A percentile compares a stretch with the other conserved stretches of the same genome.
phyloP scores from a whole-genome alignment of 2,797 vertebrate genomes.

The Alcedo atthis region DNA sequence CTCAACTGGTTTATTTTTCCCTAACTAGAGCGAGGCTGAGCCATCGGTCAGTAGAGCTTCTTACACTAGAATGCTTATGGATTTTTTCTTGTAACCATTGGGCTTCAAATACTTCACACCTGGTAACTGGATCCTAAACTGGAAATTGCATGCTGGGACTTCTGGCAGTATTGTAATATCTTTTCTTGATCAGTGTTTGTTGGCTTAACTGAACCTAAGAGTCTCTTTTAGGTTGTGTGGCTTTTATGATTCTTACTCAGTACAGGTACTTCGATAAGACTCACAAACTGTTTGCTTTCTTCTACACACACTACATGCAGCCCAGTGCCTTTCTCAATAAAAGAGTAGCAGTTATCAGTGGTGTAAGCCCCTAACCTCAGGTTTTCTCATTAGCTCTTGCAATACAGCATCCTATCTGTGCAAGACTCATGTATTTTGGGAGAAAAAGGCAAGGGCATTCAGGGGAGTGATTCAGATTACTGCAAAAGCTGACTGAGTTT shows the following conservation, averaged over 20 bases:
- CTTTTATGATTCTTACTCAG: not conserved
- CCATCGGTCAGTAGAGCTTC: not conserved
- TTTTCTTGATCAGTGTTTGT: not conserved
- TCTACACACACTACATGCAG: not conserved
- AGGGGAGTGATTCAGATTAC: not conserved
- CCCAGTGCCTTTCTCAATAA: not conserved
- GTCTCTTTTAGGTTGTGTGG: not conserved
- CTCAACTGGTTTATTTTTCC: not conserved
- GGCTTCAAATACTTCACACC: not conserved
- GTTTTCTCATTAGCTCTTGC: not conserved
- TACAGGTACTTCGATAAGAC: not conserved
- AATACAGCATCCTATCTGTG: not conserved
- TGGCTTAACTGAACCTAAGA: not conserved
- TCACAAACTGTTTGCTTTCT: conserved; percentile 8
- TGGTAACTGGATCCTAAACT: not conserved
- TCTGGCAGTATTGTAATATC: not conserved
- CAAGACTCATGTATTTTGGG: not conserved
- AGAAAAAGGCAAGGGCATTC: not conserved
- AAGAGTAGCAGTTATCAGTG: not conserved
- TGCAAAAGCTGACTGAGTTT: not conserved
- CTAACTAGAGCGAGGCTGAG: not conserved
- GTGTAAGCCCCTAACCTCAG: not conserved
- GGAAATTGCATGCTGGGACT: not conserved
- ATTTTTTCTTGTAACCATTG: not conserved
- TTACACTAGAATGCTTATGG: not conserved